These are phyloP conservation scores for Nowickia ferox DNA, from an alignment of 2,888 invertebrate genomes.

Conservation along the genomic window DNA sequence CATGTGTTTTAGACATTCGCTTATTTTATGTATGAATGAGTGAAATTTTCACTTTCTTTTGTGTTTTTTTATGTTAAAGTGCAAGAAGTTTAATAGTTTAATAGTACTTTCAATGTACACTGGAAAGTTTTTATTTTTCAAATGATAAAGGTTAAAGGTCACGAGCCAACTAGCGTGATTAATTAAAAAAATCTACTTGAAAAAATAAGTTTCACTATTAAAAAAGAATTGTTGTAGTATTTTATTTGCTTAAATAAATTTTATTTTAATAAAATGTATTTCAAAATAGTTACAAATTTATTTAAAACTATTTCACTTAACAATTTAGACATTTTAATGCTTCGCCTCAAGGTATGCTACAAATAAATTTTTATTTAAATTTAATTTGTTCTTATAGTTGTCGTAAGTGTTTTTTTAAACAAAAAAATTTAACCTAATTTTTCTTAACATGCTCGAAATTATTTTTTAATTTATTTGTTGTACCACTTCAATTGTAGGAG, in stretches of 20 bases:
- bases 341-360: neutral
- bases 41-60: neutral
- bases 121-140: no score
- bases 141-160: no score
- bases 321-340: neutral
- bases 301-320: neutral
- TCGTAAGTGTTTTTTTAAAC: neutral
- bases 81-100: no score
- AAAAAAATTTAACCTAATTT: conserved; percentile 61
- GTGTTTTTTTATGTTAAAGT: neutral
- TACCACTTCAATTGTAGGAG: conserved; percentile 61
- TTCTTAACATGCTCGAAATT: conserved; percentile 44
- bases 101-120: no score
- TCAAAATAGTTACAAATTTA: no score
- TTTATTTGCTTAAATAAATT: no score
- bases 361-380: conserved; percentile 34
- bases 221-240: no score
- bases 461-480: conserved; percentile 62
- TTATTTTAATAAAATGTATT: no score
- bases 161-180: no score
- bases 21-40: conserved; percentile 22
- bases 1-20: conserved; percentile 50
- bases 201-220: no score
- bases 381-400: conserved; percentile 24
- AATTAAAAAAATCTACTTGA: no score